Evolutionary conservation across 2,113 vertebrate genomes (phyloP).

Genomic region (Seriola aureovittata): DNA sequence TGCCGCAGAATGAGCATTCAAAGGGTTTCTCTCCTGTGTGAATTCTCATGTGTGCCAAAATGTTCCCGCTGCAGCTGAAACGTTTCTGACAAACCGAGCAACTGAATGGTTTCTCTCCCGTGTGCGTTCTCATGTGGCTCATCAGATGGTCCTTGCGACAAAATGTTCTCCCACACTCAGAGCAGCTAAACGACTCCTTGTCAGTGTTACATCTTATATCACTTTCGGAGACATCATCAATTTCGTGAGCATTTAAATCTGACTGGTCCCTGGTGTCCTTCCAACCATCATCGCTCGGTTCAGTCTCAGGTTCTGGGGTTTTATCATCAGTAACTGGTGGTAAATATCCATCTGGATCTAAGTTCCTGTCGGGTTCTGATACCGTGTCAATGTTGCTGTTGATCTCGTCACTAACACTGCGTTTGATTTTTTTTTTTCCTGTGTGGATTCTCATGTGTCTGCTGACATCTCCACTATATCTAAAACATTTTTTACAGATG

Average conservation of each 20-base stretch:
- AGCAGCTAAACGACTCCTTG: slow-evolving; percentile 21
- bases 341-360: background rate
- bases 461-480: slow-evolving; percentile 3
- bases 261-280: slow-evolving; percentile 13
- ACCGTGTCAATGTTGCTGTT: no score
- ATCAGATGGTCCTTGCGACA: slow-evolving; percentile 24
- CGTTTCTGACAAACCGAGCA: slow-evolving; percentile 77
- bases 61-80: slow-evolving; percentile 9
- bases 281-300: background rate
- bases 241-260: background rate
- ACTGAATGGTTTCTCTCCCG: slow-evolving; percentile 39
- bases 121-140: slow-evolving; percentile 35
- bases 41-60: slow-evolving; percentile 44
- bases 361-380: background rate
- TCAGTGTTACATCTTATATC: background rate
- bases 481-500: slow-evolving; percentile 13
- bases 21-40: slow-evolving; percentile 44
- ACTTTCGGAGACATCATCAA: background rate
- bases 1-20: slow-evolving; percentile 79
- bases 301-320: slow-evolving; percentile 18
- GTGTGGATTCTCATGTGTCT: slow-evolving; percentile 45
- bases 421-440: slow-evolving; percentile 3
- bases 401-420: no score
- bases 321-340: background rate
- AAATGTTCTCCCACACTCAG: slow-evolving; percentile 20